A percentile compares a stretch with the other conserved stretches of the same genome.
Conservation (phyloP, 2,113 vertebrate species). For the Hassar affinis region DNA sequence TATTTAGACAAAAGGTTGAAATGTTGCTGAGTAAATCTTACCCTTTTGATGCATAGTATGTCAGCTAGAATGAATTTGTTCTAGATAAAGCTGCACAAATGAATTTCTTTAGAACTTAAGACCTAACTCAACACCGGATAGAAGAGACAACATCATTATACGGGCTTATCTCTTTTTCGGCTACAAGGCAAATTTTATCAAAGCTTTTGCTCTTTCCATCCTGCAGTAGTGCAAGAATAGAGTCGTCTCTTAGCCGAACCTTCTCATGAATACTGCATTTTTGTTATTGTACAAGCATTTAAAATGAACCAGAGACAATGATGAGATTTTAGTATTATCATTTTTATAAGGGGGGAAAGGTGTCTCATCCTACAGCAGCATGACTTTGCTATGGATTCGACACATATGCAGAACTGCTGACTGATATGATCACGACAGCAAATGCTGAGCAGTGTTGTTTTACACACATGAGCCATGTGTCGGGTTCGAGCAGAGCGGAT, state of each 20-base stretch:
- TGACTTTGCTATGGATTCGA: slow-evolving; percentile 18
- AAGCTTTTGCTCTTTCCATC: slow-evolving; percentile 19
- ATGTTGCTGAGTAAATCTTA: slow-evolving; percentile 25
- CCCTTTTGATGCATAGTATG: slow-evolving; percentile 15
- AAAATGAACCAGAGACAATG: slow-evolving; percentile 43
- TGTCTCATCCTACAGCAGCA: not conserved
- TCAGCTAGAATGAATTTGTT: slow-evolving; percentile 7
- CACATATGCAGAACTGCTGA: not conserved
- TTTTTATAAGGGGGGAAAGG: slow-evolving; percentile 50
- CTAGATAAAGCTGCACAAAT: slow-evolving; percentile 33
- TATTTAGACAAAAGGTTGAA: slow-evolving; percentile 27
- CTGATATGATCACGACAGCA: not conserved
- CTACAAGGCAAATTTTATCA: slow-evolving; percentile 23
- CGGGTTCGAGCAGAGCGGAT: slow-evolving; percentile 5
- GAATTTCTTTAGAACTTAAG: slow-evolving; percentile 17
- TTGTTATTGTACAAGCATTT: slow-evolving; percentile 40
- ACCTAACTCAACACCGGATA: slow-evolving; percentile 14
- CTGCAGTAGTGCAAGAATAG: slow-evolving; percentile 26
- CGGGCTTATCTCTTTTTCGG: slow-evolving; percentile 10
- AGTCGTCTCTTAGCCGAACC: slow-evolving; percentile 24
- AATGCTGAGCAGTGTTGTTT: not conserved
- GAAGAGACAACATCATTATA: slow-evolving; percentile 14
- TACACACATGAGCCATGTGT: slow-evolving; percentile 5
- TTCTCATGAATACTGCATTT: slow-evolving; percentile 46
- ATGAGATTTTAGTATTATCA: slow-evolving; percentile 47